These are phyloP conservation scores for Drosophila saltans DNA, from an alignment of 1,140 invertebrate genomes.

Conservation along the genomic window DNA sequence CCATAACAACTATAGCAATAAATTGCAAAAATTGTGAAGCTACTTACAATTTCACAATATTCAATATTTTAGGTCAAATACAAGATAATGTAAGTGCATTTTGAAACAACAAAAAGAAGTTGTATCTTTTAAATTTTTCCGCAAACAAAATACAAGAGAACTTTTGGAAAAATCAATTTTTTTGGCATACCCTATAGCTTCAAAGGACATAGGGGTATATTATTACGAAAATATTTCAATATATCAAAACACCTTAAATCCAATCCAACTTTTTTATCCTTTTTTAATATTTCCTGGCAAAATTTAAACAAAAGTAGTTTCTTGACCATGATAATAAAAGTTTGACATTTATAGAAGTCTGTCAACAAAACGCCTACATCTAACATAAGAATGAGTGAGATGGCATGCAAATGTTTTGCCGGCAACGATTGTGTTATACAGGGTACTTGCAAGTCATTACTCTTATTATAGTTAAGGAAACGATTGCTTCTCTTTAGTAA, in stretches of 20 bases:
- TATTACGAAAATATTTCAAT: not conserved
- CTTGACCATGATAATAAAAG: too few species aligned
- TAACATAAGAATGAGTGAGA: not conserved
- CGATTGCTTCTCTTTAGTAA: not conserved
- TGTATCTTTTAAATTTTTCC: conserved; percentile 28
- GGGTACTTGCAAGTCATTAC: not conserved
- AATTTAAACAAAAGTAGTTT: too few species aligned
- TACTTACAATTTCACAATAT: conserved; percentile 32
- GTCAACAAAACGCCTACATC: not conserved
- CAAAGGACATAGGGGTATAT: not conserved
- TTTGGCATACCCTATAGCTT: conserved; percentile 21
- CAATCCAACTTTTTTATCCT: too few species aligned
- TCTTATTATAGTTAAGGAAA: not conserved
- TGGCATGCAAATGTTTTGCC: not conserved
- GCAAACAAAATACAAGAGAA: conserved; percentile 59
- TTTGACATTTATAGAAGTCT: too few species aligned
- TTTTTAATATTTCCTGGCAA: too few species aligned
- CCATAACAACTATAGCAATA: not conserved
- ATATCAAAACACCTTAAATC: too few species aligned
- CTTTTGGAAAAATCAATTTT: conserved; percentile 79
- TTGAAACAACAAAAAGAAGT: not conserved
- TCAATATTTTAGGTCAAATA: conserved; percentile 36
- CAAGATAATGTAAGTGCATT: conserved; percentile 2
- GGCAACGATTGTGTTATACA: not conserved
- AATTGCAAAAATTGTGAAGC: conserved; percentile 3